Percentiles rank a stretch among this genome's conserved stretches.
Evolutionary conservation across 2,797 vertebrate species (phyloP).

Genomic region (Protonibea diacanthus): DNA sequence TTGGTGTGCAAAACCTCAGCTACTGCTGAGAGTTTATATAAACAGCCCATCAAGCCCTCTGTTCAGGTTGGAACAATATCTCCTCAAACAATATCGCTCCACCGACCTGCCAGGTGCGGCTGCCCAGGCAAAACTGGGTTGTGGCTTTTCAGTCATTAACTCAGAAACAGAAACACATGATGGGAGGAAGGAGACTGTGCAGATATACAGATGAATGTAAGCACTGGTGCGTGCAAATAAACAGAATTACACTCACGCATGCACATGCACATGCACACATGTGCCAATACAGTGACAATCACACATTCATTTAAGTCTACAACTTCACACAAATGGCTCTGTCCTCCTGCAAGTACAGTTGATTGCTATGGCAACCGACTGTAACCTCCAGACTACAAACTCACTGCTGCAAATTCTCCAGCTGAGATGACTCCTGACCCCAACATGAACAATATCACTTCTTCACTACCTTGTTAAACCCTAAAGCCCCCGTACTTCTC

Average conservation of each 20-base stretch:
- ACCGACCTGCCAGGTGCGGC: conserved; percentile 43
- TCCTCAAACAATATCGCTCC: conserved; percentile 60
- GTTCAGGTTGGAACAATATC: conserved; percentile 69
- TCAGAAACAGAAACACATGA: conserved; percentile 36
- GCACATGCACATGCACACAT: neutral
- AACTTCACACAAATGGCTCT: conserved; percentile 20
- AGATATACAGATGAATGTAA: conserved; percentile 42
- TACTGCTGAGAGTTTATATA: conserved; percentile 72
- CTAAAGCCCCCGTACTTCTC: neutral
- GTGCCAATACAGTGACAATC: neutral
- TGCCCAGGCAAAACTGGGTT: conserved; percentile 42
- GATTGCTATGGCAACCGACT: conserved; percentile 41
- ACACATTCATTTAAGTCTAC: neutral
- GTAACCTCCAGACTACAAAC: conserved; percentile 17
- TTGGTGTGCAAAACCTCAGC: conserved; percentile 57
- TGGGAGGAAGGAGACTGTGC: conserved; percentile 8
- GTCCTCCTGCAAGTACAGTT: conserved; percentile 6
- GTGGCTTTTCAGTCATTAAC: conserved; percentile 54
- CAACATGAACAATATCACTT: conserved; percentile 27
- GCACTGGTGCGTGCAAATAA: conserved; percentile 26
- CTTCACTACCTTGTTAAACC: conserved; percentile 12
- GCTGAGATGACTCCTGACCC: conserved; percentile 42
- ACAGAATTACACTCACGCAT: conserved; percentile 17
- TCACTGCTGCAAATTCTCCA: conserved; percentile 9
- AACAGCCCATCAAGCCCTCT: conserved; percentile 64